Conservation (phyloP, 2,113 vertebrate species). For the Brachyhypopomus occidentalis region DNA sequence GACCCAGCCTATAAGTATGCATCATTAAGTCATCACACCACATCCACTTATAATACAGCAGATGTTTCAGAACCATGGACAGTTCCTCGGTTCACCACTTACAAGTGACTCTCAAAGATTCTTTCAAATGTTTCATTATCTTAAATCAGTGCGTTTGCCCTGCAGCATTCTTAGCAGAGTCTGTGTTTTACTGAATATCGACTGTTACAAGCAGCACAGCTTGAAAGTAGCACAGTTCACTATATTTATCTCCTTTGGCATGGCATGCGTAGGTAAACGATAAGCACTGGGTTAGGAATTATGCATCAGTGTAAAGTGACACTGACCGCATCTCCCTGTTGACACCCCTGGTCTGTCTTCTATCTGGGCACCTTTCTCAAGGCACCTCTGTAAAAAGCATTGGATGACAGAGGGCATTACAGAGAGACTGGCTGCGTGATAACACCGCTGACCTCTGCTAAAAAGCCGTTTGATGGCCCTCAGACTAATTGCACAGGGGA, state of each 20-base stretch:
- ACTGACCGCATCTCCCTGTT: neutral
- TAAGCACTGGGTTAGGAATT: constrained; percentile 1
- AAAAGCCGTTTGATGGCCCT: constrained; percentile 23
- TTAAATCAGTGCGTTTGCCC: neutral
- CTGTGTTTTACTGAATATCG: neutral
- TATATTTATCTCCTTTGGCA: neutral
- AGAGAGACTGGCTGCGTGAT: neutral
- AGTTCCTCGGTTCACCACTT: neutral
- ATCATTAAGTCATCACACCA: neutral
- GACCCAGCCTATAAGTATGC: neutral
- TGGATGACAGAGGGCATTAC: neutral
- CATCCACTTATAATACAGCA: neutral
- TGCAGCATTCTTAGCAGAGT: neutral
- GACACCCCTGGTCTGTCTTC: neutral
- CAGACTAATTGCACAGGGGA: constrained; percentile 22
- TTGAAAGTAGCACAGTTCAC: neutral
- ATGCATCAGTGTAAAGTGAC: neutral
- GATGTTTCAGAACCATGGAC: constrained; percentile 15
- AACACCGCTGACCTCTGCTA: constrained; percentile 22
- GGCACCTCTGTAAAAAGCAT: neutral
- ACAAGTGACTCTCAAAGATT: neutral
- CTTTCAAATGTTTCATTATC: too few relatives aligned
- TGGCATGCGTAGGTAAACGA: neutral
- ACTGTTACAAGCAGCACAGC: neutral
- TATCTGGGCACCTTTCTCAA: neutral